Evolutionary conservation across 2,113 vertebrate genomes (phyloP).

Genomic region (Taurulus bubalis): DNA sequence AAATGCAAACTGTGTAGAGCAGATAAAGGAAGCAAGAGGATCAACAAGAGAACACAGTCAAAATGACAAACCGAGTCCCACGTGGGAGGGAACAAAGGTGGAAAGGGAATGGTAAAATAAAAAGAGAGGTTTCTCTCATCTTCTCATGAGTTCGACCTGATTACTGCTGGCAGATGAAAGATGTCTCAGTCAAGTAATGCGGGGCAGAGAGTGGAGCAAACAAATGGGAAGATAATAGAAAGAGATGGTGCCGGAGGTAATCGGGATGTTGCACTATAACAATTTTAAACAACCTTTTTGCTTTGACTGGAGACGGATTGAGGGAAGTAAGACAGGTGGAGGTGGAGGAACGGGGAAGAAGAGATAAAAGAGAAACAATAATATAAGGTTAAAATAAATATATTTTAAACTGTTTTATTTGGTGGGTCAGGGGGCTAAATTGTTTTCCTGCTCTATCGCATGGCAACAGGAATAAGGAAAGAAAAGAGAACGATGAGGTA

Average conservation of each 20-base stretch:
- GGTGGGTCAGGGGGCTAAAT: constrained; percentile 20
- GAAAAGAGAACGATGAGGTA: neutral
- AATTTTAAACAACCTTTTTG: constrained; percentile 17
- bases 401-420: constrained; percentile 10
- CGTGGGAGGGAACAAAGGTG: constrained; percentile 12
- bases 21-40: constrained; percentile 24
- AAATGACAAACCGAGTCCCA: constrained; percentile 34
- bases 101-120: constrained; percentile 14
- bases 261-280: constrained; percentile 11
- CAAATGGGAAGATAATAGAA: constrained; percentile 31
- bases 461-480: neutral
- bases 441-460: constrained; percentile 4
- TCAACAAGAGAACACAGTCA: constrained; percentile 14
- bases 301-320: constrained; percentile 7
- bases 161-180: constrained; percentile 23
- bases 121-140: constrained; percentile 29
- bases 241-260: constrained; percentile 24
- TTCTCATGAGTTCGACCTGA: constrained; percentile 16
- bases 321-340: neutral
- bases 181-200: constrained; percentile 19
- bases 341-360: neutral
- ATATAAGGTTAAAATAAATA: constrained; percentile 30
- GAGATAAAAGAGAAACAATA: constrained; percentile 13
- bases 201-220: constrained; percentile 14
- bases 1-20: constrained; percentile 21